Percentiles rank a stretch among this genome's conserved stretches.
Conservation (phyloP, 2,888 invertebrate genomes). For the Arge pagana region DNA sequence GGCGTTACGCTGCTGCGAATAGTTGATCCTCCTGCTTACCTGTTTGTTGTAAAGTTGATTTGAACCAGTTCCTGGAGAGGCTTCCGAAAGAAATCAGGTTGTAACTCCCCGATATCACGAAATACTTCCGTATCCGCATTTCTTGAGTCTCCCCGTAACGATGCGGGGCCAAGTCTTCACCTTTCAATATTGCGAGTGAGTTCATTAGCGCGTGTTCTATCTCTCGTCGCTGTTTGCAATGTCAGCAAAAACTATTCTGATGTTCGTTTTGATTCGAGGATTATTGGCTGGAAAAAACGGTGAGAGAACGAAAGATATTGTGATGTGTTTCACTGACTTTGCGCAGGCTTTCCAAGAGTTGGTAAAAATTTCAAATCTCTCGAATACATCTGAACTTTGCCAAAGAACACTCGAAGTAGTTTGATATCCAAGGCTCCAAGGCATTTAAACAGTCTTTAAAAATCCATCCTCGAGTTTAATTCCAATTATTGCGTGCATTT, state of each 20-base stretch:
- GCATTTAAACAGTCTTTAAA: background rate
- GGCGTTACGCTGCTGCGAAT: background rate
- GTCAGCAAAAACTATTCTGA: constrained; percentile 5
- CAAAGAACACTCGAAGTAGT: background rate
- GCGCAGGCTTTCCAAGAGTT: too few species aligned
- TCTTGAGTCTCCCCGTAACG: constrained; percentile 5
- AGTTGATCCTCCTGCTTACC: constrained; percentile 1
- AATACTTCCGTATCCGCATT: constrained; percentile 18
- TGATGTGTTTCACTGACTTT: background rate
- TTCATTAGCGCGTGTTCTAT: constrained; percentile 8
- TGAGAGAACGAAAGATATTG: background rate
- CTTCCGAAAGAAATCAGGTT: background rate
- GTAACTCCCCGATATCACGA: background rate
- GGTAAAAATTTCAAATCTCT: background rate
- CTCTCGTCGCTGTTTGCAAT: background rate
- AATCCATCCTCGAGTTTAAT: background rate
- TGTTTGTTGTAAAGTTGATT: constrained; percentile 1
- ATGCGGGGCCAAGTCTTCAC: background rate
- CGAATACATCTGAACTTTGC: background rate
- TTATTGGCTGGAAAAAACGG: constrained; percentile 8
- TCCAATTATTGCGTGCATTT: background rate
- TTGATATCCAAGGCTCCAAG: background rate
- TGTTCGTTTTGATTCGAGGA: constrained; percentile 2
- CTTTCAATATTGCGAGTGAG: constrained; percentile 5
- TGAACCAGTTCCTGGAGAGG: constrained; percentile 14